Base-by-base conservation (phyloP, 2,888 invertebrate genomes). In the Drosophila diplacantha region DNA sequence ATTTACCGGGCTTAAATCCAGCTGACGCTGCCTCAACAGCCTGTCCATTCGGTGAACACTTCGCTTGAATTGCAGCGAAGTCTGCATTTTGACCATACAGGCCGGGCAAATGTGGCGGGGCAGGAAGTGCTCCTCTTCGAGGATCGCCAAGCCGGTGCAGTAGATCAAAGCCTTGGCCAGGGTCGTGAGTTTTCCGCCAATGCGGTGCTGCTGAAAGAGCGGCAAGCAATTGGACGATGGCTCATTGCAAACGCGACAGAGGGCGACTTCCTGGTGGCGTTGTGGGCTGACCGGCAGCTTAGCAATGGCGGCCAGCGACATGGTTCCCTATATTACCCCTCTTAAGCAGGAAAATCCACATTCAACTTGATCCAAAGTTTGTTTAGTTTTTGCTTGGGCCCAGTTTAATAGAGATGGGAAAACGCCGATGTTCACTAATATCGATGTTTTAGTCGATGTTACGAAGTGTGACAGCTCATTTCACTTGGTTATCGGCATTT, bases 111-210 rank as follows among this genome's bases (percentile, higher is more conserved):
- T 83, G 44, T 81, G 72, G 2, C 64, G 49, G 2, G 88, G 87
- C 32, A 88, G 69, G 5, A 62, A 73, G 6, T 71, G 62, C 24
- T 88, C 88, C 8, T 78, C 68, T 29, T 75, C 74, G 1, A 69
- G 22, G 16, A 84, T 69, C 11, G 76, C 69, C 49, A 85, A 31
- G 51, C 78, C 74, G 26, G 72, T 67, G 69, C 84, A 85, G 44
- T 83, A 84, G 26, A 53, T 59, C 14, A 88, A 63, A 67, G 87
- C 73, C 3, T 70, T 67, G 7, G 85, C 85, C 37, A 88, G 61
- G n/a, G 87, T 87, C 11, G 82, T 86, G n/a, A 80, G 58, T 49
- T 87, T 83, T 8, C 83, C 86, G 67, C 81, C 71, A 16, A 87
- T 59, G 41, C 80, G 57, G 0, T 85, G 84, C 2, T 74, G 67